Evolutionary conservation across 2,113 vertebrate species (phyloP).

Genomic region (Danio rerio): GRCz12tu NC_133179.1:21440001-21440500

Average conservation of each 20-base stretch:
- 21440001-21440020: no score
- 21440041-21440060: no score
- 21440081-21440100: no score
- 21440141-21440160: no score
- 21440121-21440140: no score
- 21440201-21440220: no score
- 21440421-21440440: conserved; percentile 63
- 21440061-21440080: no score
- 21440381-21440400: conserved; percentile 34
- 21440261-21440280: conserved; percentile 15
- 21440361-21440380: conserved; percentile 36
- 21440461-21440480: conserved; percentile 15
- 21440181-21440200: no score
- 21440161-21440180: no score
- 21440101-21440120: no score
- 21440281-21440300: background rate
- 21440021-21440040: no score
- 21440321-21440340: background rate
- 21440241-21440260: conserved; percentile 9
- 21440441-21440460: conserved; percentile 60
- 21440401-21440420: conserved; percentile 39
- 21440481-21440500: conserved; percentile 37
- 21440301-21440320: background rate
- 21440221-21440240: background rate
- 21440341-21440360: conserved; percentile 26